These are phyloP conservation scores for Blastomussa wellsi DNA, from an alignment of 92 coral and sea anemone species.

Conservation along the genomic window DNA sequence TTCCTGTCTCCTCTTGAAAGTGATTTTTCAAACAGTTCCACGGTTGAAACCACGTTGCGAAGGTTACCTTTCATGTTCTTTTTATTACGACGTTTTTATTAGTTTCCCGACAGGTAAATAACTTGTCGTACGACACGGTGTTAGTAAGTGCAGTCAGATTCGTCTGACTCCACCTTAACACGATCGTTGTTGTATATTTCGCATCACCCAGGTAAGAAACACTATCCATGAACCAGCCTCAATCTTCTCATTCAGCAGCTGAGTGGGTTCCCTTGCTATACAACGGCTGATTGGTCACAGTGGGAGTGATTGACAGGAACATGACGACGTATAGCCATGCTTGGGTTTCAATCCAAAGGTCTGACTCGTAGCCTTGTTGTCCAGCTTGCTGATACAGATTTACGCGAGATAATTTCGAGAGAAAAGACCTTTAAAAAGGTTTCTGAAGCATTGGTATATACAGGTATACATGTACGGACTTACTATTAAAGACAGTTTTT, in stretches of 20 bases:
- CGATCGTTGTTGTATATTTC: neutral
- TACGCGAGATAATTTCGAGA: neutral
- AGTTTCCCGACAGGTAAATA: slow-evolving; percentile 4
- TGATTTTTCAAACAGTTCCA: neutral
- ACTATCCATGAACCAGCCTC: neutral
- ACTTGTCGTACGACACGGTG: neutral
- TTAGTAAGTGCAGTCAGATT: neutral
- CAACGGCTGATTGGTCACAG: neutral
- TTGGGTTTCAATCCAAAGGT: neutral
- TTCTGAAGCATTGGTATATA: neutral
- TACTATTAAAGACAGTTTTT: neutral
- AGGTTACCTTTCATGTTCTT: neutral
- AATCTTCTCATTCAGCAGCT: neutral
- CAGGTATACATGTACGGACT: neutral
- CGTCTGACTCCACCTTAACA: no score
- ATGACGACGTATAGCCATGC: neutral
- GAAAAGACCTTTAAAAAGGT: neutral
- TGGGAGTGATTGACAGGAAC: neutral
- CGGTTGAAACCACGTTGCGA: neutral
- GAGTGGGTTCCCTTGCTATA: neutral
- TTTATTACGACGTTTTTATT: neutral
- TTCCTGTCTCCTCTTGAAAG: neutral
- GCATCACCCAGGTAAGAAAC: neutral
- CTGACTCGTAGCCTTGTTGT: neutral
- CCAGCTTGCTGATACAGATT: neutral